Evolutionary conservation across 2,113 vertebrate genomes (phyloP).

Genomic region (Ellobius talpinus): DNA sequence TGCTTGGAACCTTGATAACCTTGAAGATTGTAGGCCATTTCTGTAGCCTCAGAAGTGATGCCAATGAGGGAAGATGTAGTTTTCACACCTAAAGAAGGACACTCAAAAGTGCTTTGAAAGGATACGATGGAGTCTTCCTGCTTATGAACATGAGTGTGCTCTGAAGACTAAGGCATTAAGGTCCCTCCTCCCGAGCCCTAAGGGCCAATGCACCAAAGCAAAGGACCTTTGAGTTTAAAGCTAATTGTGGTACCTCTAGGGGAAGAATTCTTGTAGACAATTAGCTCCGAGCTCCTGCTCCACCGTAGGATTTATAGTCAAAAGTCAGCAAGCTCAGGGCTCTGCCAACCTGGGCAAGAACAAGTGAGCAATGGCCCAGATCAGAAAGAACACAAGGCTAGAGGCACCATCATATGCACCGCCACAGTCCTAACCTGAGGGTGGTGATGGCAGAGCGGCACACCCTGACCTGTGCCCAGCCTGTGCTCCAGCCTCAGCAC

Average conservation of each 20-base stretch:
- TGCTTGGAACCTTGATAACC: accelerated
- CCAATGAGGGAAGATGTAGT: not conserved
- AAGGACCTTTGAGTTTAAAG: not conserved
- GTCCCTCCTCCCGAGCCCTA: accelerated
- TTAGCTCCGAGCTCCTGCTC: not conserved
- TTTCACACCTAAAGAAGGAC: accelerated
- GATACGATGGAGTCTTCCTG: not conserved
- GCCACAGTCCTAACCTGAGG: too few relatives aligned
- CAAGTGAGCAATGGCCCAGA: too few relatives aligned
- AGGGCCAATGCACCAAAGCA: not conserved
- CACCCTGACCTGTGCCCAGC: not conserved
- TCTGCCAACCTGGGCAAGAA: not conserved
- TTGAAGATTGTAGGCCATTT: not conserved
- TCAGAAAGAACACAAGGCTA: not conserved
- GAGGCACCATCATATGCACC: accelerated
- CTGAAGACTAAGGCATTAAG: not conserved
- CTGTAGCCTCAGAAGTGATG: not conserved
- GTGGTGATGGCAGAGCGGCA: too few relatives aligned
- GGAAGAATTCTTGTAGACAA: not conserved
- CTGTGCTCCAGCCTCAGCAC: not conserved
- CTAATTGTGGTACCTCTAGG: not conserved
- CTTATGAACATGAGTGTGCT: not conserved
- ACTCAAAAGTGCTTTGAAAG: not conserved
- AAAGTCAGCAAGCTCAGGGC: too few relatives aligned
- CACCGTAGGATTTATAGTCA: not conserved